Conservation (phyloP, 2,888 invertebrate species). For the Scaptodrosophila latifasciaeformis region DNA sequence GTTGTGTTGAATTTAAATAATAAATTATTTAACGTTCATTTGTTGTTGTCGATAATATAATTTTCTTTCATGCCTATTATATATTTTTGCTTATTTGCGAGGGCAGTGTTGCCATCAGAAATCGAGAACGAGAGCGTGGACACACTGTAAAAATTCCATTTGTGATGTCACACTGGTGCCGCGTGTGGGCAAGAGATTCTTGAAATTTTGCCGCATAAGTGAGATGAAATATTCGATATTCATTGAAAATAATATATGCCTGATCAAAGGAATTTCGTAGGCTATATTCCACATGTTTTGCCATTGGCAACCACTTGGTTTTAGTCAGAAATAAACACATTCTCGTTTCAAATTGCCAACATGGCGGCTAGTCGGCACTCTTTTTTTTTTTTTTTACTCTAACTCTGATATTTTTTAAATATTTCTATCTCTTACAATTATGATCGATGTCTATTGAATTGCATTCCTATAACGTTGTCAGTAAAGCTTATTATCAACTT, state of each 20-base stretch:
- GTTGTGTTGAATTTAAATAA: conserved; percentile 20
- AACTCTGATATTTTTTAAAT: too few relatives aligned
- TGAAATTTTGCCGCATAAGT: background rate
- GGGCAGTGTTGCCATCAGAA: conserved; percentile 10
- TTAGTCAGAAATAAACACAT: background rate
- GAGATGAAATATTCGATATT: too few relatives aligned
- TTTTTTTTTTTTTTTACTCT: too few relatives aligned
- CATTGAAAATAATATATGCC: too few relatives aligned
- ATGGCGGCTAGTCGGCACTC: too few relatives aligned
- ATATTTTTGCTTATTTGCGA: background rate
- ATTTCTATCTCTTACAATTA: too few relatives aligned
- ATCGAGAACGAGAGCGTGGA: too few relatives aligned
- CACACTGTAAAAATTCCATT: background rate
- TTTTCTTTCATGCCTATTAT: too few relatives aligned
- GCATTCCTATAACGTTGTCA: background rate
- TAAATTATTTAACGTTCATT: conserved; percentile 32
- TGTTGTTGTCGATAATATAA: conserved; percentile 10
- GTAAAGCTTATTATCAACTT: conserved; percentile 8
- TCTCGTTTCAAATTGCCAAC: conserved; percentile 43
- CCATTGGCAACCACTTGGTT: background rate
- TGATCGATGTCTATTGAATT: too few relatives aligned
- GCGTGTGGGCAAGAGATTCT: background rate
- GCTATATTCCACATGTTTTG: background rate
- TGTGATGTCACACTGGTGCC: conserved; percentile 22
- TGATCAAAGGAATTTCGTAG: too few relatives aligned